Evolutionary conservation across 2,888 invertebrate genomes (phyloP), one percentile per base, ranked within the genome.

Genomic region (Machimus atricapillus): DNA sequence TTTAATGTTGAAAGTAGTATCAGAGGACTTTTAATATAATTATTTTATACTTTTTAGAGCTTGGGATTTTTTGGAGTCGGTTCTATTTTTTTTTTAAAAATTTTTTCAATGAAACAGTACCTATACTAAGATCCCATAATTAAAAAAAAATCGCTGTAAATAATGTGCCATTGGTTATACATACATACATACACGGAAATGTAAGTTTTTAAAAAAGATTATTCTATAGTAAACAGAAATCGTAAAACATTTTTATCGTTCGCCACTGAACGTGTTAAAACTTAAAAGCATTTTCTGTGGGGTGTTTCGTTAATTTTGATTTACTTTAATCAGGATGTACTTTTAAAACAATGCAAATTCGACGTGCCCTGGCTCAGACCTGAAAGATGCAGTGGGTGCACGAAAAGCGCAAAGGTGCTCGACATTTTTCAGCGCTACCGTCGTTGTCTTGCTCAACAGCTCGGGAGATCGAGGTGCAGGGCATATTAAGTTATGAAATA

Each of bases 401-500:
- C 7, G 52, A 19, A 52, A 52, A n/a, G 52, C 52, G n/a, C 37
- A 43, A 23, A 23, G 34, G 12, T 78, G 14, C 31, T 76, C 23
- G 2, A 23, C 19, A 66, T 66, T 66, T 66, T 23, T 27, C 27
- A 66, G 23, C 12, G 4, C 66, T 4, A 14, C 5, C 19, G n/a
- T 2, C 14, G 27, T 7, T 23, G 23, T 19, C 37, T 66, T 83
- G 66, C 66, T 23, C 66, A 83, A 83, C 82, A 83, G 66, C 37
- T 83, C 14, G 37, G 34, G 16, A 40, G 66, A 66, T 83, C 82
- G 37, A 58, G 66, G 66, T 40, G 37, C 40, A 40, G 40, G 82
- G 66, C 82, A 83, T 83, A 83, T 83, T 83, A 83, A 83, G 66
- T 66, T 56, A 83, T 83, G 66, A 83, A 46, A 46, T 46, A 46